Evolutionary conservation across 2,113 vertebrate genomes (phyloP).

Genomic region (Corydoras maculifer): DNA sequence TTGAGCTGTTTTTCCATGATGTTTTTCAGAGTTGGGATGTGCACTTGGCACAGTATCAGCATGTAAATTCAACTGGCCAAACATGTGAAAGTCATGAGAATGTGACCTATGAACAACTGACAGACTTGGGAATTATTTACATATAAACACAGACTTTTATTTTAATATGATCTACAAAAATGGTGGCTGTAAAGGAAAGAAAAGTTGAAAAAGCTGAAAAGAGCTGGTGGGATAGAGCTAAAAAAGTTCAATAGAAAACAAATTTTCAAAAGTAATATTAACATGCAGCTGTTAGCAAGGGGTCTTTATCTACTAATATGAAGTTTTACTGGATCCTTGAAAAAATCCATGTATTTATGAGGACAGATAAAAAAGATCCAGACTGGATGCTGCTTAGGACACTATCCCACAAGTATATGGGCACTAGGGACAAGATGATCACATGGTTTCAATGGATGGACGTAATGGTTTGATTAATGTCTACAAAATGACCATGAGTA

Average conservation of each 20-base stretch:
- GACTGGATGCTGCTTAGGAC: constrained; percentile 55
- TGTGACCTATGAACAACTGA: not conserved
- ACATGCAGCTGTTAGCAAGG: constrained; percentile 56
- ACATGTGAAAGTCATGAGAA: not conserved
- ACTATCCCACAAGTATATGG: constrained; percentile 59
- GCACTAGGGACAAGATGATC: not conserved
- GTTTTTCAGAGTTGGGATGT: not conserved
- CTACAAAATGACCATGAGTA: no score
- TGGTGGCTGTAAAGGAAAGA: not conserved
- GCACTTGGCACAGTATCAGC: not conserved
- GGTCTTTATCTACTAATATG: constrained; percentile 67
- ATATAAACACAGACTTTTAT: constrained; percentile 18
- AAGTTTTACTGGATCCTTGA: constrained; percentile 55
- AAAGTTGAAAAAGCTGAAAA: not conserved
- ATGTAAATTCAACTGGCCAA: not conserved
- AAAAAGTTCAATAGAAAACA: constrained; percentile 23
- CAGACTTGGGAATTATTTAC: not conserved
- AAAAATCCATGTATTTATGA: constrained; percentile 54
- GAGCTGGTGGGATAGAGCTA: constrained; percentile 24
- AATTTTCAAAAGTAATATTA: constrained; percentile 60
- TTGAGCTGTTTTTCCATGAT: not conserved
- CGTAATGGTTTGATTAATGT: no score
- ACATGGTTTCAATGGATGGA: no score
- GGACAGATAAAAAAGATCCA: constrained; percentile 62
- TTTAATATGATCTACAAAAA: constrained; percentile 28